Percentiles rank a stretch among this genome's conserved stretches.
These are phyloP conservation scores for Puffinus mauretanicus DNA, from an alignment of 2,113 vertebrate species.

Conservation along the genomic window DNA sequence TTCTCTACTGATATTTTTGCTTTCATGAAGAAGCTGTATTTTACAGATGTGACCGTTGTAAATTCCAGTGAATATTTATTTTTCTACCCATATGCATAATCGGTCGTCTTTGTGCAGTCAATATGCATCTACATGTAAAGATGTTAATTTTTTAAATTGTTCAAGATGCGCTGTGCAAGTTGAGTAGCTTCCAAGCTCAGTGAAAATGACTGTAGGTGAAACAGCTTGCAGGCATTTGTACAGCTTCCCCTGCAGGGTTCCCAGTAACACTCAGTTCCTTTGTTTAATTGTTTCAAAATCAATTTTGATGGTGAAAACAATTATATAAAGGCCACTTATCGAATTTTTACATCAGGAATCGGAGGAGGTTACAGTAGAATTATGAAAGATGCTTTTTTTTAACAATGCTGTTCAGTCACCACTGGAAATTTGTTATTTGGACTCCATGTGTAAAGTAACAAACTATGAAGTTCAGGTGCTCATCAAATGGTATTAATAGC, in stretches of 20 bases:
- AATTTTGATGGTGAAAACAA: background rate
- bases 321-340: background rate
- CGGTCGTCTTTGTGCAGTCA: background rate
- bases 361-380: background rate
- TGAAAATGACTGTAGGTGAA: background rate
- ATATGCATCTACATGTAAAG: background rate
- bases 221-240: background rate
- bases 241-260: background rate
- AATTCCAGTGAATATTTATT: background rate
- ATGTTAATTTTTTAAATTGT: background rate
- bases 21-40: background rate
- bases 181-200: background rate
- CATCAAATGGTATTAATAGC: background rate
- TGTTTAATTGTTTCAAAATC: background rate
- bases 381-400: background rate
- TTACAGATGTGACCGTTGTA: background rate
- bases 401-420: background rate
- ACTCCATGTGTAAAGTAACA: background rate
- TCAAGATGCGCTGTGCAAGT: background rate
- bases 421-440: background rate
- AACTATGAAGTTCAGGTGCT: background rate
- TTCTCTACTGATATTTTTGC: background rate
- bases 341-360: background rate
- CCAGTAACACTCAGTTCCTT: background rate
- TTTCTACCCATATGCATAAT: background rate